Conservation (phyloP, 2,797 vertebrate species). For the Sebastes hopkinsi region DNA sequence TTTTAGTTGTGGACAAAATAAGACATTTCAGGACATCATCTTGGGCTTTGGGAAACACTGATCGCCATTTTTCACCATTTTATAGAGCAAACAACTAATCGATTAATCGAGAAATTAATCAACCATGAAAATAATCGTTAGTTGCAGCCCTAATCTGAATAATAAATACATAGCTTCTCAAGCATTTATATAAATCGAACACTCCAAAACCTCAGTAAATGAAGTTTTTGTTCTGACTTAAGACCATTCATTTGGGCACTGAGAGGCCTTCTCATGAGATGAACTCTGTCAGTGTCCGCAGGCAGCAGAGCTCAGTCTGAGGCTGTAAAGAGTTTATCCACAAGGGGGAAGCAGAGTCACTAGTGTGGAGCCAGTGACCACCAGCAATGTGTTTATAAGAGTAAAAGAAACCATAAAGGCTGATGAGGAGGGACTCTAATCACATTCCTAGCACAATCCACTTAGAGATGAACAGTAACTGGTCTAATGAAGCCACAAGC, state of each 20-base stretch:
- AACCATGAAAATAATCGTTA: too few species aligned
- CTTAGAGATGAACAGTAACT: not conserved
- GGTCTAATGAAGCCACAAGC: not conserved
- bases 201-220: not conserved
- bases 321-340: conserved; percentile 21
- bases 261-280: not conserved
- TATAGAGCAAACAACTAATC: too few species aligned
- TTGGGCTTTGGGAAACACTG: too few species aligned
- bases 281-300: not conserved
- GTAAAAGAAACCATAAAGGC: not conserved
- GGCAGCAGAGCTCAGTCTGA: not conserved
- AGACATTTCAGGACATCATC: too few species aligned
- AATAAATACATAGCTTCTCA: not conserved
- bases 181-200: not conserved
- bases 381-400: too few species aligned
- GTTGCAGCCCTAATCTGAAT: too few species aligned
- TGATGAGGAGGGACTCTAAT: not conserved
- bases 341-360: conserved; percentile 47
- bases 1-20: too few species aligned
- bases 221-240: not conserved
- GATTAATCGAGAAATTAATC: too few species aligned
- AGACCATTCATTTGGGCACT: not conserved
- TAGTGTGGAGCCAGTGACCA: not conserved
- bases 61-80: too few species aligned
- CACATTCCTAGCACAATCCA: not conserved